Percentiles rank a stretch among this genome's conserved stretches.
These are phyloP conservation scores for Rotaria socialis DNA, from an alignment of 2,888 invertebrate species.

Conservation along the genomic window DNA sequence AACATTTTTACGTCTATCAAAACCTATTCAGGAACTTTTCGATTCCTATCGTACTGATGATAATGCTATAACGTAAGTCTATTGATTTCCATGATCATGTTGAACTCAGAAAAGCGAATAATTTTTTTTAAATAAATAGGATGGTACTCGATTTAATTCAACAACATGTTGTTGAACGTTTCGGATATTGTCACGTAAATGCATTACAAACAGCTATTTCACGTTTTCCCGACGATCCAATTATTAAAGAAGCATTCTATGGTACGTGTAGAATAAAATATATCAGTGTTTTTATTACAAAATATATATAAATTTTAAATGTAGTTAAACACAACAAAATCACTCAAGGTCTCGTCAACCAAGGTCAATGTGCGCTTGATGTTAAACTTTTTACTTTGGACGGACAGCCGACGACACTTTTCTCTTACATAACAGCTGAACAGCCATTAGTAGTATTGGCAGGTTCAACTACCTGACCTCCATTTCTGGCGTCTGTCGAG, in stretches of 20 bases:
- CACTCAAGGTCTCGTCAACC: constrained; percentile 14
- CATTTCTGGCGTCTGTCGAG: neutral
- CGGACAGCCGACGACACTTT: neutral
- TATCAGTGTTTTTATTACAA: neutral
- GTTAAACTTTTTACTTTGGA: neutral
- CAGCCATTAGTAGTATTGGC: neutral
- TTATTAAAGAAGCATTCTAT: constrained; percentile 33
- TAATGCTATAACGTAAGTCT: neutral
- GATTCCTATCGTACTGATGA: neutral
- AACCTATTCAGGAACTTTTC: neutral
- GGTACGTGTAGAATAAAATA: neutral
- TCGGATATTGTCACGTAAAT: neutral
- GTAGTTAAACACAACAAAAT: constrained; percentile 15
- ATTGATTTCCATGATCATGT: neutral
- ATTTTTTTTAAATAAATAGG: neutral
- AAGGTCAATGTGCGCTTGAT: neutral
- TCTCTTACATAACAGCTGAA: neutral
- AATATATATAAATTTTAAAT: too few relatives aligned
- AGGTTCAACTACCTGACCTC: constrained; percentile 20
- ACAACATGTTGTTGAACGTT: constrained; percentile 28
- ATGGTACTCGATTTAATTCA: neutral
- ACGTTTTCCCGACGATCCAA: constrained; percentile 17
- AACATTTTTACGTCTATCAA: constrained; percentile 3
- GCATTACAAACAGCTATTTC: neutral
- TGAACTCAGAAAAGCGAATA: neutral